Evolutionary conservation across 2,888 invertebrate genomes (phyloP), one percentile per base, ranked within the genome.

Genomic region (Uloborus plumipes): DNA sequence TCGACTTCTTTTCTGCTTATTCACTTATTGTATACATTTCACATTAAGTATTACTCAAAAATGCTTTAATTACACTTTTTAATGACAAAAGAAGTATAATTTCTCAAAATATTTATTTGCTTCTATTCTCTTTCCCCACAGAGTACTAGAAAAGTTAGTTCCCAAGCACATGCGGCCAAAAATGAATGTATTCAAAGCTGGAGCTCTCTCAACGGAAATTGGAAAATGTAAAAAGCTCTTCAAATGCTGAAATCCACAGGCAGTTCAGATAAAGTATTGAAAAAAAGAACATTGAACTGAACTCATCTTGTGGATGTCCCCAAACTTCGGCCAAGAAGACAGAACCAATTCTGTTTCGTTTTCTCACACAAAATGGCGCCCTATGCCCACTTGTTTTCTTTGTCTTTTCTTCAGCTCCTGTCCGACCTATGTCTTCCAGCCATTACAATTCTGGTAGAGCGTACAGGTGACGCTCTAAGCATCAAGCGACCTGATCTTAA

Each of bases 161-260:
- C 86, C 86, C 31, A 84, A 79, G 18, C 84, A 85, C 85, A 86
- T 86, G 86, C 82, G 83, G 61, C 82, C 84, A 39, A 86, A 86
- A 51, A 85, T 86, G 85, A 85, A 85, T 58, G 86, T 86, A 11
- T 86, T 86, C 64, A 86, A 86, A 53, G 84, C 83, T n/a, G 86
- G 84, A 0, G 86, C 86, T 22, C 80, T 86, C 14, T 84, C 85
- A 14, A 65, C 83, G 39, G 86, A 86, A 73, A 83, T 78, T 9
- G 86, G 84, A 26, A 86, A 86, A 71, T 86, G 86, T 73, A 86
- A 86, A 62, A 86, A 86, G 61, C 18, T 83, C 31, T 86, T 86
- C 78, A 85, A 85, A 49, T 86, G 86, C 72, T 84, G 84, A 84
- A 59, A 20, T 39, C 39, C 39, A 39, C 39, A 39, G 39, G 39